Base-by-base conservation (phyloP, 37 sponge, comb jelly and placozoan genomes). In the Lycopodina hypogea region DNA sequence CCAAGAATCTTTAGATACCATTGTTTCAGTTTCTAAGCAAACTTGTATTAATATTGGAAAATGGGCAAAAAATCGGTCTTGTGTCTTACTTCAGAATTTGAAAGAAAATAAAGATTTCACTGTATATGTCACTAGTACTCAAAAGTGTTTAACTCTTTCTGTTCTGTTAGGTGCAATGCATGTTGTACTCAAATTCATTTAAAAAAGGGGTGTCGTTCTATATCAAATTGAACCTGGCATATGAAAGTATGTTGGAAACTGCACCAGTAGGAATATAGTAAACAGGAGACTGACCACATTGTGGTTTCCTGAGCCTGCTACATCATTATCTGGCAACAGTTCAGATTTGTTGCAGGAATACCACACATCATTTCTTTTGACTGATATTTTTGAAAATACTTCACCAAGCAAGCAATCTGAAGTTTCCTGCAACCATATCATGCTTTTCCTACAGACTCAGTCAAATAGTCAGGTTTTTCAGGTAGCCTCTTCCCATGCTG, bases 141-240 rank as follows among this genome's bases (percentile, higher is more conserved):
- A n/a, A n/a, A 38, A 61, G 62, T 29, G n/a, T 35, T 82, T 24
- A 53, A 73, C 2, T 50, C 67, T 17, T 12, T 32, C 19, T 32
- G 22, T 28, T 57, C 24, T 45, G 26, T 34, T 68, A 7, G n/a
- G 38, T 42, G 38, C 15, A 4, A 7, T 24, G 38, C 8, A 35
- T n/a, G 23, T 6, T 81, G 72, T 28, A 57, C 50, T 32, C 21
- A 28, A 19, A 69, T 7, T 12, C 80, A 3, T 39, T 79, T 30
- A 21, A 79, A 79, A 70, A 28, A 9, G 15, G 57, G 57, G 1
- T 2, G 26, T 36, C 30, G 28, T 45, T n/a, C 68, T 56, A 70
- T 81, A 29, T 71, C 81, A 37, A 81, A 81, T 57, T 81, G 81
- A 72, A 61, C 71, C 35, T 35, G 52, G 30, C 81, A 81, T 51